Conservation (phyloP, 2,797 vertebrate genomes). For the Halcyon chelicuti region DNA sequence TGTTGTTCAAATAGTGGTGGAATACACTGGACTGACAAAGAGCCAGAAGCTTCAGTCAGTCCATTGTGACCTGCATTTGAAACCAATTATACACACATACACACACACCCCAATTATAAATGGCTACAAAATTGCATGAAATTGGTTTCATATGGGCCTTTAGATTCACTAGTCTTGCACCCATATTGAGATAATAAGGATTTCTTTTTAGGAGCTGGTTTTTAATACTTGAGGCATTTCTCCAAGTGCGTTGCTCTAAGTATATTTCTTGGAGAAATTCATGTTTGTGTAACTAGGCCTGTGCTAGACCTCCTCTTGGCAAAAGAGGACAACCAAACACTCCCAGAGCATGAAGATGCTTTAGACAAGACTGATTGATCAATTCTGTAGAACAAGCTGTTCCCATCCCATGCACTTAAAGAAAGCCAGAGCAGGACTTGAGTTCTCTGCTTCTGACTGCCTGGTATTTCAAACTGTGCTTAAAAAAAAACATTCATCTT, state of each 20-base stretch:
- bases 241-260: slow-evolving; percentile 65
- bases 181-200: slow-evolving; percentile 76
- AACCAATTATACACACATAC: slow-evolving; percentile 63
- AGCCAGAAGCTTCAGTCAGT: slow-evolving; percentile 19
- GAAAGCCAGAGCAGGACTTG: neutral
- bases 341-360: neutral
- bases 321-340: neutral
- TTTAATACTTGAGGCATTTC: slow-evolving; percentile 66
- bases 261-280: slow-evolving; percentile 65
- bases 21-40: slow-evolving; percentile 15
- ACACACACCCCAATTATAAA: slow-evolving; percentile 27
- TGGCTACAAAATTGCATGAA: slow-evolving; percentile 70
- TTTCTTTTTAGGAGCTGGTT: slow-evolving; percentile 64
- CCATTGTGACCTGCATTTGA: slow-evolving; percentile 68
- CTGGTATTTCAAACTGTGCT: neutral
- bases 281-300: slow-evolving; percentile 42
- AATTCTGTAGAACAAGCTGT: neutral
- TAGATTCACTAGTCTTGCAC: slow-evolving; percentile 54
- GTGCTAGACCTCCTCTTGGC: slow-evolving; percentile 28
- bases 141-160: slow-evolving; percentile 73
- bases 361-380: neutral
- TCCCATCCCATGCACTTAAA: neutral
- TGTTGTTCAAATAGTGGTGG: slow-evolving; percentile 53
- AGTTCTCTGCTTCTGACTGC: neutral
- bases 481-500: neutral